Percentiles rank a stretch among this genome's conserved stretches.
These are phyloP conservation scores for Lemur catta DNA, from an alignment of 2,797 vertebrate genomes.

Conservation along the genomic window DNA sequence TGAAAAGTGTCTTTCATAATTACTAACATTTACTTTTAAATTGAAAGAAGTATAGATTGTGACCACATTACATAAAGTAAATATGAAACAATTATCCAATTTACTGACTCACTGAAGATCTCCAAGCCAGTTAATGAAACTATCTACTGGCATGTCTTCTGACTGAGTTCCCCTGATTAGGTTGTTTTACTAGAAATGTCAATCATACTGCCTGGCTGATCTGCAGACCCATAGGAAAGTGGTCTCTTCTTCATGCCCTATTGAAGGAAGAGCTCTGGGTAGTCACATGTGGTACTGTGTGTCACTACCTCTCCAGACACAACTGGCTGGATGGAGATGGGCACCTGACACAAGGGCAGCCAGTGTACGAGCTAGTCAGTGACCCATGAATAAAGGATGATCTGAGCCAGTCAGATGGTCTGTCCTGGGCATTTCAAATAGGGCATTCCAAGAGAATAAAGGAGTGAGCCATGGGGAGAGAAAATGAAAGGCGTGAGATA, in stretches of 20 bases:
- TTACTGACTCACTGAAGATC: not conserved
- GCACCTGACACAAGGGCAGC: not conserved
- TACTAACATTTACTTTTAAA: slow-evolving; percentile 37
- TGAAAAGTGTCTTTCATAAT: not conserved
- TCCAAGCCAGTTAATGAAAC: not conserved
- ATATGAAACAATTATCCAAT: not conserved
- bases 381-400: not conserved
- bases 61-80: not conserved
- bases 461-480: not conserved
- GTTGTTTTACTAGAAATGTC: not conserved
- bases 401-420: not conserved
- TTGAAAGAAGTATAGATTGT: slow-evolving; percentile 6
- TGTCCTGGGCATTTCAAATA: not conserved
- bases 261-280: not conserved
- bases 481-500: not conserved
- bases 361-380: not conserved
- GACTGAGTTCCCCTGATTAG: not conserved
- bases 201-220: not conserved
- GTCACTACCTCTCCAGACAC: not conserved
- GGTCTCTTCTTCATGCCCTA: not conserved
- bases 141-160: not conserved
- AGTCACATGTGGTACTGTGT: not conserved
- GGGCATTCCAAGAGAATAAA: not conserved
- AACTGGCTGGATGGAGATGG: not conserved
- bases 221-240: not conserved